Evolutionary conservation across 1,140 invertebrate species (phyloP), one percentile per base, ranked within the genome.

Genomic region (Atta cephalotes): DNA sequence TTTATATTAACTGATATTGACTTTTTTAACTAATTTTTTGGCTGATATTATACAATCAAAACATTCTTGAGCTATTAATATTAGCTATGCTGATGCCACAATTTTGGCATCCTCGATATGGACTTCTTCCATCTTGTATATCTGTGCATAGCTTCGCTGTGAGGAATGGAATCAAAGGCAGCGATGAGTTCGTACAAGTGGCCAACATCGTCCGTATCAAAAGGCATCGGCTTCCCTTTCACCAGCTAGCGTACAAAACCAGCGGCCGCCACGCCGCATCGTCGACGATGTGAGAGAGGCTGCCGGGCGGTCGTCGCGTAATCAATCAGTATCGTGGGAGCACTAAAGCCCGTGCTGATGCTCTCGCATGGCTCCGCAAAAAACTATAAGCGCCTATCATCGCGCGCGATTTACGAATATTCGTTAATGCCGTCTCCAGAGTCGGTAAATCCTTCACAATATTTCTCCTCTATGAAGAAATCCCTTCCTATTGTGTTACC

Each of bases 261-360:
- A 80, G 77, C 74, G 56, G 74, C 68, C 60, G 72, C 86, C 80
- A 87, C 88, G 72, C 68, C 28, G 85, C 87, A n/a, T 35, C n/a
- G 72, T 80, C 85, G 66, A 89, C 85, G 88, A 77, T 87, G 66
- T 60, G 78, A 65, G 66, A 92, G 62, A 89, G 72, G 88, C 74
- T 87, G 66, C 66, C 68, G 66, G 66, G 92, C 89, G 87, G 88
- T 88, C 90, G 87, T 66, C 84, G 88, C 92, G 90, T 93, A 93
- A 93, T 93, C 92, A 93, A 93, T 93, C 93, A 93, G 91, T 90
- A 93, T 91, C 89, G 91, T 91, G 89, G 88, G 87, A 93, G 92
- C 87, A 78, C 76, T 82, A 88, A 91, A 89, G 92, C 88, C 81
- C 53, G 81, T 63, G 88, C 87, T 91, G 85, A 89, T 91, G 88